Evolutionary conservation across 1,140 invertebrate genomes (phyloP).

Genomic region (Melanaphis sacchari): DNA sequence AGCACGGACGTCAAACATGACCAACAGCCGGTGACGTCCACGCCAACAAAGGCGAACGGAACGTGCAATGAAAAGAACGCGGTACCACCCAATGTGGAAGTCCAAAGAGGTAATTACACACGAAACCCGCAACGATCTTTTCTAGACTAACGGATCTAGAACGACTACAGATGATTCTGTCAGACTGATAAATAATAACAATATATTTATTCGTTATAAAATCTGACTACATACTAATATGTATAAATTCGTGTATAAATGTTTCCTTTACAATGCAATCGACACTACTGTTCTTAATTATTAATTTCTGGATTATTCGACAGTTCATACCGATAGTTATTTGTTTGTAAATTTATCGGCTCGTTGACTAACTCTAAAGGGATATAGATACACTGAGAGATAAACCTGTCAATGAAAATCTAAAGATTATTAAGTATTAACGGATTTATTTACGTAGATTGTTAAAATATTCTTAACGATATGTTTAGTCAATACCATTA

Average conservation of each 20-base stretch:
- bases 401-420: background rate
- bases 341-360: background rate
- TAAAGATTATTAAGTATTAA: background rate
- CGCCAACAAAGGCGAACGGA: conserved; percentile 63
- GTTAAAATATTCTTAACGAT: background rate
- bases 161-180: background rate
- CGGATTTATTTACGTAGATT: background rate
- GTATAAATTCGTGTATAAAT: no score
- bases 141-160: background rate
- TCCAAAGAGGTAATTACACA: conserved; percentile 61
- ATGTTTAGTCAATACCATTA: background rate
- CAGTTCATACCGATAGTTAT: no score
- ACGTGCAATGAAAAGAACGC: conserved; percentile 62
- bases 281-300: no score
- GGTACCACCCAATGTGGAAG: conserved; percentile 58
- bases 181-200: background rate
- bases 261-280: no score
- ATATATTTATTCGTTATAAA: background rate
- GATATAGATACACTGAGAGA: background rate
- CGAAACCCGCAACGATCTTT: conserved; percentile 49
- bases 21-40: conserved; percentile 62
- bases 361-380: background rate
- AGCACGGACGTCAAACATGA: conserved; percentile 50
- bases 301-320: no score
- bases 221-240: background rate